Evolutionary conservation across 30 jellyfish, hydroid and myxozoan genomes (phyloP), one percentile per base, ranked within the genome.

Genomic region (Chironex yamaguchii): DNA sequence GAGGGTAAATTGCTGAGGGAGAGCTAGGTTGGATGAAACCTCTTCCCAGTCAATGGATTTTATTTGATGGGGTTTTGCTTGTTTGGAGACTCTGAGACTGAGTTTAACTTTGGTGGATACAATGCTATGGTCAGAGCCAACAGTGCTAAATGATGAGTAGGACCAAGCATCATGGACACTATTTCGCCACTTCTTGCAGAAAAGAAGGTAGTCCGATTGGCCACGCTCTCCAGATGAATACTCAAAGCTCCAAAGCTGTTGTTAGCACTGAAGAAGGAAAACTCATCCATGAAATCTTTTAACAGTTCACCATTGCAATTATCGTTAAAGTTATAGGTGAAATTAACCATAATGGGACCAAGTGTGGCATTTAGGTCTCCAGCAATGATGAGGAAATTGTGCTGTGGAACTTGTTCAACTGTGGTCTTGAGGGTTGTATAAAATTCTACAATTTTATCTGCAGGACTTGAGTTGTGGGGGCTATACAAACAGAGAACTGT

Each of bases 61-160:
- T 17, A 42, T 42, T 9, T 9, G 17, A 42, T 42, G 13, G 58
- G 58, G 13, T 6, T 6, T 9, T 42, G 58, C 9, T 17, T 42
- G 9, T 42, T 42, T 42, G 13, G 58, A 42, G 17, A 42, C 58
- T 27, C 89, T 52, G 23, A 77, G 34, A 3, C 70, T 77, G 29
- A 77, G 32, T 23, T 34, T 52, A 3, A 77, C 4, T 33, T 77
- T 36, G 6, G 84, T 29, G 30, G 89, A 17, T 3, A 77, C 84
- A 17, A 54, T 51, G 31, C 84, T 26, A 49, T 77, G 89, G 33
- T 77, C 84, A 2, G 89, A 77, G 24, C 34, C n/a, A 9, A 77
- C 70, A 6, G 84, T 1, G 20, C 6, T 21, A 81, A 77, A 77
- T n/a, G 89, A 42, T 42, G 58, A 42, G 17, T 42, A 42, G 9